These are phyloP conservation scores for Lordiphosa collinella DNA, from an alignment of 1,140 invertebrate genomes.

Conservation along the genomic window DNA sequence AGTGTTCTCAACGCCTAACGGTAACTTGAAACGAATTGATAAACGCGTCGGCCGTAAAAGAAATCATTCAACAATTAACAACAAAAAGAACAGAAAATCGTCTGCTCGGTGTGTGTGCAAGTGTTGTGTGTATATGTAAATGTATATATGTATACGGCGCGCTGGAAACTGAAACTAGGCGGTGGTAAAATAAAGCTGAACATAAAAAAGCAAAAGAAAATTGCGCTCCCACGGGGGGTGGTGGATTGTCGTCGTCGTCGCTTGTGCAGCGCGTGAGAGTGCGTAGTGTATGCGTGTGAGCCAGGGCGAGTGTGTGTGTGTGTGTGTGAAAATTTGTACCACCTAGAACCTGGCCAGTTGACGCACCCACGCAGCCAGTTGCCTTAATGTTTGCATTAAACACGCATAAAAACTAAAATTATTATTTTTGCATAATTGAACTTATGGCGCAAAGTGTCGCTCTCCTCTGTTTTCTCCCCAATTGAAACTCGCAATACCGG, in stretches of 20 bases:
- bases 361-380: conserved; percentile 22
- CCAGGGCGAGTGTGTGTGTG: conserved; percentile 27
- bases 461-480: conserved; percentile 8
- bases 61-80: conserved; percentile 10
- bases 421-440: conserved; percentile 31
- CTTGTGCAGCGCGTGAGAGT: conserved; percentile 43
- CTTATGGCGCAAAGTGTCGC: conserved; percentile 2
- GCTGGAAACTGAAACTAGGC: conserved; percentile 57
- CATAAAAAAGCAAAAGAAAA: conserved; percentile 59
- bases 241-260: conserved; percentile 29
- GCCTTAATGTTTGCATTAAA: conserved; percentile 43
- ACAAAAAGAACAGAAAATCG: conserved; percentile 9
- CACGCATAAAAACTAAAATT: conserved; percentile 49
- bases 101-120: conserved; percentile 41
- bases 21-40: conserved; percentile 38
- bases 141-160: conserved; percentile 64
- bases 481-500: conserved; percentile 31
- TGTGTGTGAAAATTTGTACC: conserved; percentile 58
- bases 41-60: conserved; percentile 5
- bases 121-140: conserved; percentile 41
- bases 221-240: conserved; percentile 36
- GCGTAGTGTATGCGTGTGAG: conserved; percentile 43
- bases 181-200: conserved; percentile 69
- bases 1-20: conserved; percentile 38
- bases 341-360: conserved; percentile 39